Percentiles rank a stretch among this genome's conserved stretches.
phyloP scores from a whole-genome alignment of 2,113 vertebrate species.

The Nipponia nippon region DNA sequence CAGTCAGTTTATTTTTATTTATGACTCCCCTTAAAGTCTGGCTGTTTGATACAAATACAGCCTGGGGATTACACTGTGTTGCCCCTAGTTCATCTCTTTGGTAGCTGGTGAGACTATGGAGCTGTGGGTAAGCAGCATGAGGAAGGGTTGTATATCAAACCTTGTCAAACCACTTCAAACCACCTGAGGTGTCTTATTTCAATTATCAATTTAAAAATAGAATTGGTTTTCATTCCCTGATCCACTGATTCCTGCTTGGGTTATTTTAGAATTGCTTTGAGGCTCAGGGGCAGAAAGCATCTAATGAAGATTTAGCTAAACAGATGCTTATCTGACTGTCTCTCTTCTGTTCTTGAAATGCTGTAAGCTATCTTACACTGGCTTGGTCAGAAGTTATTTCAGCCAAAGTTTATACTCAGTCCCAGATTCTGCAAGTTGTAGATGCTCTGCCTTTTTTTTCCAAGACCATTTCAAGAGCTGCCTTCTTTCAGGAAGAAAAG shows the following conservation, averaged over 20 bases:
- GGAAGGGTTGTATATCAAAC: neutral
- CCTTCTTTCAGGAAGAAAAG: neutral
- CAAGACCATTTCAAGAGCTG: neutral
- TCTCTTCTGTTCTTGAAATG: neutral
- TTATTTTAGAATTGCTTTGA: neutral
- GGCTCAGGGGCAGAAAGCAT: neutral
- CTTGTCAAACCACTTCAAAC: neutral
- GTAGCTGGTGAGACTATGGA: neutral
- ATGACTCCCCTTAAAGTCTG: neutral
- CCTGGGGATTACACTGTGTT: neutral
- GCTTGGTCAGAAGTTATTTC: neutral
- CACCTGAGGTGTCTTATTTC: conserved; percentile 15
- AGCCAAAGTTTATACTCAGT: neutral
- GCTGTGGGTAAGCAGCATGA: neutral
- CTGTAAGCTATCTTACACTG: neutral
- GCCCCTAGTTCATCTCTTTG: neutral
- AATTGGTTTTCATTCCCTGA: neutral
- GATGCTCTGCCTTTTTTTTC: neutral
- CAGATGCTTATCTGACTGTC: neutral
- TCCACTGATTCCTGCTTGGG: neutral
- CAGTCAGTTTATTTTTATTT: neutral
- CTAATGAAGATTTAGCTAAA: conserved; percentile 20
- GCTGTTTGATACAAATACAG: neutral
- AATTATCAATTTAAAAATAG: conserved; percentile 47
- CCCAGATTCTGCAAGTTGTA: neutral